A percentile compares a stretch with the other conserved stretches of the same genome.
phyloP scores from a whole-genome alignment of 2,888 invertebrate species.

The Schrankia costaestrigalis region DNA sequence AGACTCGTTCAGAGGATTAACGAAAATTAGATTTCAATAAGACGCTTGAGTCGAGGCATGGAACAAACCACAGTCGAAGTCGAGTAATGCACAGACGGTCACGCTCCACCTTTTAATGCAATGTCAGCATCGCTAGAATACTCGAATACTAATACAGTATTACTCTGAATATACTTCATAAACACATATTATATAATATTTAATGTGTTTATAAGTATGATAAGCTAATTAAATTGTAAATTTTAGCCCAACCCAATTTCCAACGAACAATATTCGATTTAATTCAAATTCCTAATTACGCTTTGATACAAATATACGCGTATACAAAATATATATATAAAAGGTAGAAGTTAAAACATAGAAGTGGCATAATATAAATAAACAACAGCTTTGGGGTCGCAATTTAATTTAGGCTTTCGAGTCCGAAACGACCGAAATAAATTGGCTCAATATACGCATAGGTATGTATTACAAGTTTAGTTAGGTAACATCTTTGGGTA shows the following conservation, averaged over 20 bases:
- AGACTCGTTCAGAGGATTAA: slow-evolving; percentile 67
- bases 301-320: slow-evolving; percentile 18
- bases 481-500: slow-evolving; percentile 27
- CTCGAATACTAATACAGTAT: slow-evolving; percentile 17
- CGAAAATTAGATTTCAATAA: slow-evolving; percentile 80
- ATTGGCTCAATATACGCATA: slow-evolving; percentile 29
- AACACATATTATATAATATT: slow-evolving; percentile 24
- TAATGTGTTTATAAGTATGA: slow-evolving; percentile 19
- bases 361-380: slow-evolving; percentile 32
- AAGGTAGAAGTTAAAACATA: slow-evolving; percentile 28
- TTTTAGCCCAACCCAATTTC: slow-evolving; percentile 19
- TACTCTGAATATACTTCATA: slow-evolving; percentile 20
- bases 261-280: slow-evolving; percentile 16
- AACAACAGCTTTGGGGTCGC: slow-evolving; percentile 34
- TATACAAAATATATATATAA: slow-evolving; percentile 18
- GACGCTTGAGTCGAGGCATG: slow-evolving; percentile 67
- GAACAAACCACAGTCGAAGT: slow-evolving; percentile 67
- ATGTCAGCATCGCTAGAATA: slow-evolving; percentile 50
- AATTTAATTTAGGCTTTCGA: slow-evolving; percentile 34
- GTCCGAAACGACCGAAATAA: slow-evolving; percentile 36
- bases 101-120: slow-evolving; percentile 68
- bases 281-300: slow-evolving; percentile 17
- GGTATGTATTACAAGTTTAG: slow-evolving; percentile 26
- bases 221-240: slow-evolving; percentile 26
- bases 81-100: slow-evolving; percentile 65